phyloP scores from a whole-genome alignment of 2,888 invertebrate genomes.

The Sarcophaga rosellei region DNA sequence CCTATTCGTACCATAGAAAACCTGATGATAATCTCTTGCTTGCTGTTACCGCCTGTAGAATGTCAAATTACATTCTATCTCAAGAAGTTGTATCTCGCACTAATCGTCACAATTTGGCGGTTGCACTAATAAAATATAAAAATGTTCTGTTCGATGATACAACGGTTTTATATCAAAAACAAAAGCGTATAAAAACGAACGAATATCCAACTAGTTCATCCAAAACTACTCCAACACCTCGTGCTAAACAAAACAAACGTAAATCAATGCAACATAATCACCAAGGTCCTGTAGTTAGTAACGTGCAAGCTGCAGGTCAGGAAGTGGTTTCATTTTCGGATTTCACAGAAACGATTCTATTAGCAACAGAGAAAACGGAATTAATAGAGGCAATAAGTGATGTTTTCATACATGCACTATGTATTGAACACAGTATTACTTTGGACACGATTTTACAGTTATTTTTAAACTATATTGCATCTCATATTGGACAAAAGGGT shows the following conservation, averaged over 20 bases:
- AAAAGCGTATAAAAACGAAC: constrained; percentile 58
- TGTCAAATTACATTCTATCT: constrained; percentile 78
- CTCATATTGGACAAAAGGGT: constrained; percentile 84
- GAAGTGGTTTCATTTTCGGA: constrained; percentile 78
- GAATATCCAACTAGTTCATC: constrained; percentile 21
- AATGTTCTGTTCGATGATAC: constrained; percentile 80
- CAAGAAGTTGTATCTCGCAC: constrained; percentile 75
- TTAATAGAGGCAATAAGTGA: constrained; percentile 79
- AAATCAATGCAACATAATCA: constrained; percentile 29
- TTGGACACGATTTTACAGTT: constrained; percentile 82
- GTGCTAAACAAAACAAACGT: constrained; percentile 21
- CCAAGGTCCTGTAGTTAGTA: not conserved
- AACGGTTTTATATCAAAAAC: constrained; percentile 70
- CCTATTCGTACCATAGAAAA: constrained; percentile 62
- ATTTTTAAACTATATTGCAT: constrained; percentile 86
- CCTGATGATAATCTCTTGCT: constrained; percentile 77
- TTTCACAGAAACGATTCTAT: constrained; percentile 78
- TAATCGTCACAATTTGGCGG: constrained; percentile 75
- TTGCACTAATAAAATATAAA: constrained; percentile 77
- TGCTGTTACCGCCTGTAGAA: constrained; percentile 78
- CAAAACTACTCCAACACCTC: constrained; percentile 31
- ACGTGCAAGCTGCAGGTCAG: constrained; percentile 12
- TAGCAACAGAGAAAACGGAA: constrained; percentile 75
- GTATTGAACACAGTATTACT: constrained; percentile 78
- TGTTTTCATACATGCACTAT: constrained; percentile 78